Evolutionary conservation across 2,113 vertebrate species (phyloP), one percentile per base, ranked within the genome.

Genomic region (Odocoileus virginianus): DNA sequence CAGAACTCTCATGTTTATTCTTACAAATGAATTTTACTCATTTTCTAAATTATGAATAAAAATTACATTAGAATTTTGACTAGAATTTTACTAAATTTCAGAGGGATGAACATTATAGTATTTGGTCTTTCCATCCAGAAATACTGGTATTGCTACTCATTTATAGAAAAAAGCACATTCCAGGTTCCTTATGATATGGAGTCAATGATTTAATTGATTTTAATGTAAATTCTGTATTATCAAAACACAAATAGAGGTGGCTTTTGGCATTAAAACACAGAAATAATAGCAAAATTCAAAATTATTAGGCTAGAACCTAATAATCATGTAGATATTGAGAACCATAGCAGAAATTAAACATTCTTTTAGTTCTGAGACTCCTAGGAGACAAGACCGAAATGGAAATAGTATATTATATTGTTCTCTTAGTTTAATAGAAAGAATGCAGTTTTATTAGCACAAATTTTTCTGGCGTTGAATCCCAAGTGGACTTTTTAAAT

Each of bases 261-360:
- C 50, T 95, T 96, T 30, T 93, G 16, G 6, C 81, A 79, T 61
- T 93, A 91, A 98, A 95, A 97, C 21, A 91, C 40, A 95, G 79
- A 89, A 11, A 45, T 87, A 81, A 85, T 36, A 96, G 16, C 6
- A 1, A 85, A 58, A 96, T 13, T 36, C 67, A 61, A 82, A 93
- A 96, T n/a, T 74, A 74, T n/a, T 83, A 97, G 40, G 23, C 50
- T 67, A 47, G 55, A 90, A 67, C 54, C 19, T 94, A 87, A 94
- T 60, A 87, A 85, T 11, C 19, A 45, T 16, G 50, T 57, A 89
- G 15, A 23, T 89, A 82, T 12, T 16, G 45, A 85, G 11, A 50
- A 82, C 58, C 23, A 4, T 81, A 92, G 96, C 11, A 86, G 19
- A 97, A 89, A 64, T 89, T 81, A 92, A 96, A 17, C 57, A 95